Conservation (phyloP, 2,113 vertebrate genomes). For the Seriola quinqueradiata region DNA sequence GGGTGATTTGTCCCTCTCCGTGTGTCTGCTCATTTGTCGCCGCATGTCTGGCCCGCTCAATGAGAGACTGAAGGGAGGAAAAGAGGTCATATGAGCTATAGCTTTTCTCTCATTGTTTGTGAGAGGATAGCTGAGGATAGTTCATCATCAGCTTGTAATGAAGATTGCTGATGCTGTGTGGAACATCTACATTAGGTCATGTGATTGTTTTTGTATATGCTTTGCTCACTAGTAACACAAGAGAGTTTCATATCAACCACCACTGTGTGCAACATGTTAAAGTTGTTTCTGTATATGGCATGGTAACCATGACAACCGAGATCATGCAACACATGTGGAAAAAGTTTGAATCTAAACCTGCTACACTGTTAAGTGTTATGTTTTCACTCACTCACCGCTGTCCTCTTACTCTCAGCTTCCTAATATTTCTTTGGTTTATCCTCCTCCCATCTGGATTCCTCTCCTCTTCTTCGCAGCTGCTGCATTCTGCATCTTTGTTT, state of each 20-base stretch:
- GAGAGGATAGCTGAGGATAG: neutral
- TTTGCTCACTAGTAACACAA: neutral
- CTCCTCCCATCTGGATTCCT: too few relatives aligned
- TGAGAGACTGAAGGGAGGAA: slow-evolving; percentile 35
- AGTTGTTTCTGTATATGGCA: neutral
- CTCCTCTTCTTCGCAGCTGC: neutral
- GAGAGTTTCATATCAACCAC: neutral
- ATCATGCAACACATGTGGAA: neutral
- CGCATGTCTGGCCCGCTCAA: slow-evolving; percentile 25
- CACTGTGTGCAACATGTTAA: too few relatives aligned
- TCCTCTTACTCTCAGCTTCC: neutral
- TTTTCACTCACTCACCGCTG: neutral
- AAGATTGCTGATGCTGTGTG: neutral
- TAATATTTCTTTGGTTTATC: neutral
- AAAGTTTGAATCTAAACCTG: neutral
- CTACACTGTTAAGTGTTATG: too few relatives aligned
- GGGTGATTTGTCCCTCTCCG: slow-evolving; percentile 54
- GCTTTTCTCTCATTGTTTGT: slow-evolving; percentile 8
- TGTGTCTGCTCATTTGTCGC: slow-evolving; percentile 49
- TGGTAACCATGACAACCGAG: slow-evolving; percentile 9
- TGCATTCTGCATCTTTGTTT: neutral
- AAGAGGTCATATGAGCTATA: slow-evolving; percentile 11
- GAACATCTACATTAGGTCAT: neutral
- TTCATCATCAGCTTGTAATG: neutral
- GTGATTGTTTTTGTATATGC: neutral